These are phyloP conservation scores for Papilio gigon DNA, from an alignment of 2,888 invertebrate species.

Conservation along the genomic window DNA sequence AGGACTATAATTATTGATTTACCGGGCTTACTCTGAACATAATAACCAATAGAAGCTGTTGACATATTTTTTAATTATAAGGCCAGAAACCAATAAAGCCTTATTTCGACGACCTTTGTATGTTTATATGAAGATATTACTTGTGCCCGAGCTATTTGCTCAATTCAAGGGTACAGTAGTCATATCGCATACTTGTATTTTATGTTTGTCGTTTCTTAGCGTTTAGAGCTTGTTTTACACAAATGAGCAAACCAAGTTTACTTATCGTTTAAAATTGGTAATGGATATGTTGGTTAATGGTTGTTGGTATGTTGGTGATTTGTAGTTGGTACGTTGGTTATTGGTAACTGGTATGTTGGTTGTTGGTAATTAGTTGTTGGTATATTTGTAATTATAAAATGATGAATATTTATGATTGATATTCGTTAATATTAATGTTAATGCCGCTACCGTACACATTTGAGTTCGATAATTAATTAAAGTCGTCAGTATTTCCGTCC, in stretches of 20 bases:
- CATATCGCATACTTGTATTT: background rate
- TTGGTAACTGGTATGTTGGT: background rate
- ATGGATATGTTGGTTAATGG: background rate
- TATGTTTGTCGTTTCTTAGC: background rate
- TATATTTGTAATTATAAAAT: background rate
- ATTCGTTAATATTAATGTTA: background rate
- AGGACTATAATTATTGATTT: background rate
- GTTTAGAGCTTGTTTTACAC: background rate
- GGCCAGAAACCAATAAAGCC: background rate
- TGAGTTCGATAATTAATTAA: no score
- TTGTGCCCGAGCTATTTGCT: background rate
- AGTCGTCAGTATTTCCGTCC: no score
- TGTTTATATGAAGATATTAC: background rate
- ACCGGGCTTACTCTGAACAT: no score
- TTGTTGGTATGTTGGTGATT: no score
- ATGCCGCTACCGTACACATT: no score
- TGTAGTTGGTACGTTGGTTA: background rate
- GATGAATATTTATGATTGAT: background rate
- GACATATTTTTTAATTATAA: background rate
- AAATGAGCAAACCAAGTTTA: background rate
- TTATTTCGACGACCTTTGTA: slow-evolving; percentile 6
- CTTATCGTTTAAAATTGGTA: background rate
- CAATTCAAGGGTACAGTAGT: slow-evolving; percentile 1
- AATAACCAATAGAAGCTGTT: background rate
- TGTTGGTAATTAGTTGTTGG: no score